Evolutionary conservation across 2,113 vertebrate species (phyloP), one percentile per base, ranked within the genome.

Genomic region (Syngnathus typhle): DNA sequence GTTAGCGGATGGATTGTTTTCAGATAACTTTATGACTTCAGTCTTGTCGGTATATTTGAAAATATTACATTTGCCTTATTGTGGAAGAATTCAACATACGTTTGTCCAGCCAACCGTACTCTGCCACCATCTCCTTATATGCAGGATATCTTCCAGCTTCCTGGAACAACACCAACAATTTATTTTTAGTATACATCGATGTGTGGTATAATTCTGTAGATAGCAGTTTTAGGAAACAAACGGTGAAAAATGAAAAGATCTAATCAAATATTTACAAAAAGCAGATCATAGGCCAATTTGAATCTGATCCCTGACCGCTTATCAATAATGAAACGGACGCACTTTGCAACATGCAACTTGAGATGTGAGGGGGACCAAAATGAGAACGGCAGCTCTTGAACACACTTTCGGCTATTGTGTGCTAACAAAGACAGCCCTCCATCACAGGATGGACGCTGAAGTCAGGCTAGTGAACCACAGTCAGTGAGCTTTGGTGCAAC

Each of bases 101-200:
- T 88, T 90, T 92, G 84, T 94, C 94, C 73, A 96, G 91, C 96
- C 96, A 98, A 76, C 94, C 93, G 82, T 98, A 98, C 70, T 98
- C 95, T n/a, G 95, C 95, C 81, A 98, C 93, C 95, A 98, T 91
- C 88, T 98, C 96, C 85, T 98, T 97, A 85, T 96, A 98, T 39
- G 95, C 95, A 43, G 96, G 96, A 82, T 95, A 98, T 76, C 94
- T 92, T 70, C 95, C 96, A 0, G 93, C 93, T 83, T 97, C 96
- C 96, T 98, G 88, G 10, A 61, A 32, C 19, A 73, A 79, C 69
- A 77, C 1, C 27, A 32, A 32, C 3, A 32, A 32, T 32, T 32
- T 32, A 32, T 3, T 3, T 32, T 32, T 32, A 32, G 3, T 32
- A 3, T 32, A 32, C 27, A 32, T 32, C 3, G 27, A 32, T 32